Conservation (phyloP, 2,113 vertebrate genomes). For the Atlantisia rogersi region DNA sequence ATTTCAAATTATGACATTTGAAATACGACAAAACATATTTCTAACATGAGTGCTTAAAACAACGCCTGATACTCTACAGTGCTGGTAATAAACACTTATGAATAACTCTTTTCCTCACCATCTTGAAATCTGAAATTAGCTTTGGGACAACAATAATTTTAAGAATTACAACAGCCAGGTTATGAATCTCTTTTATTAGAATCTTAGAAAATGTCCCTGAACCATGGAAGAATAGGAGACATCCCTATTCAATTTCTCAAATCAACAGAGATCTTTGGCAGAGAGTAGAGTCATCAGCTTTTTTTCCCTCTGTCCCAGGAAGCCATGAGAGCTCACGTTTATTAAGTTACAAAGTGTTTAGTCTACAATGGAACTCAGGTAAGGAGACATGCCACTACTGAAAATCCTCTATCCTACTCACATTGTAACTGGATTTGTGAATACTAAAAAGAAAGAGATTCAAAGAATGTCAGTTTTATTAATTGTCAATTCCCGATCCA, state of each 20-base stretch:
- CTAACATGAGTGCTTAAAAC: neutral
- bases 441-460: neutral
- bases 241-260: neutral
- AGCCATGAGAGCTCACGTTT: neutral
- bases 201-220: neutral
- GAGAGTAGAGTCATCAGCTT: neutral
- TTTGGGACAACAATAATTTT: neutral
- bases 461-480: neutral
- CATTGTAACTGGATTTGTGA: neutral
- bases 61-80: neutral
- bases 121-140: neutral
- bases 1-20: neutral
- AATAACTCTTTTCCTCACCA: neutral
- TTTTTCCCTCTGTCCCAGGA: neutral
- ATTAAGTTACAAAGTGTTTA: neutral
- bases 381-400: neutral
- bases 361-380: neutral
- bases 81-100: neutral
- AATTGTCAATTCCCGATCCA: neutral
- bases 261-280: neutral
- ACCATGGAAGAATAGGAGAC: neutral
- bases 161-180: neutral
- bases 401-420: neutral
- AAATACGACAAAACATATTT: neutral
- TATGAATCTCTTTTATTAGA: neutral